Conservation (phyloP, 2,113 vertebrate genomes). For the Podiceps cristatus region DNA sequence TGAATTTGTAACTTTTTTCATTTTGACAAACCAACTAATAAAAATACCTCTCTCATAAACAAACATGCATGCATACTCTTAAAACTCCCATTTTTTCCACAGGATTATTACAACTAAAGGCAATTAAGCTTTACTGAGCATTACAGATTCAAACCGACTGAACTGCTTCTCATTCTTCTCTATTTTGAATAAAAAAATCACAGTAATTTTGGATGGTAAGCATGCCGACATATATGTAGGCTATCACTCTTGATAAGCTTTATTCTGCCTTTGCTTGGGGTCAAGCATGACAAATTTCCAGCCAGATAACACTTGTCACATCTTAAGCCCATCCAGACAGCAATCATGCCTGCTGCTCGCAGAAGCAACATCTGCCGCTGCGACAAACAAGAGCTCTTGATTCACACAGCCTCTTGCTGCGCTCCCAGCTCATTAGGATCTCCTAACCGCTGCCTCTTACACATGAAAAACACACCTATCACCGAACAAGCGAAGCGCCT, state of each 20-base stretch:
- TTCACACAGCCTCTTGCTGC: not conserved
- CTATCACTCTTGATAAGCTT: conserved; percentile 14
- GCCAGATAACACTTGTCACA: conserved; percentile 49
- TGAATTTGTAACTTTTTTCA: not conserved
- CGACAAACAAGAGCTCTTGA: conserved; percentile 18
- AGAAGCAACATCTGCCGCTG: conserved; percentile 45
- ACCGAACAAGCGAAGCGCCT: not conserved
- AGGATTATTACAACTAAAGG: not conserved
- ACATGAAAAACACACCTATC: conserved; percentile 26
- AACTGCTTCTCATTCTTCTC: not conserved
- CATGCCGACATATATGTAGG: not conserved
- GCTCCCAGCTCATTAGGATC: conserved; percentile 30
- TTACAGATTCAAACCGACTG: not conserved
- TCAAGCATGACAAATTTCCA: conserved; percentile 55
- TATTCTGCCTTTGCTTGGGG: conserved; percentile 35
- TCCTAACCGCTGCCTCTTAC: not conserved
- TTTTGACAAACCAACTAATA: not conserved
- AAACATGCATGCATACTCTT: not conserved
- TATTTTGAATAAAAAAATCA: not conserved
- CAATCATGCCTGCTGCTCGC: not conserved
- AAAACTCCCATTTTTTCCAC: not conserved
- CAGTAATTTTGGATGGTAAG: not conserved
- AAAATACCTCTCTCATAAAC: not conserved
- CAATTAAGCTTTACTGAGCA: not conserved
- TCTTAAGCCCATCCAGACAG: conserved; percentile 27